Evolutionary conservation across 2,797 vertebrate species (phyloP).

Genomic region (Pempheris klunzingeri): DNA sequence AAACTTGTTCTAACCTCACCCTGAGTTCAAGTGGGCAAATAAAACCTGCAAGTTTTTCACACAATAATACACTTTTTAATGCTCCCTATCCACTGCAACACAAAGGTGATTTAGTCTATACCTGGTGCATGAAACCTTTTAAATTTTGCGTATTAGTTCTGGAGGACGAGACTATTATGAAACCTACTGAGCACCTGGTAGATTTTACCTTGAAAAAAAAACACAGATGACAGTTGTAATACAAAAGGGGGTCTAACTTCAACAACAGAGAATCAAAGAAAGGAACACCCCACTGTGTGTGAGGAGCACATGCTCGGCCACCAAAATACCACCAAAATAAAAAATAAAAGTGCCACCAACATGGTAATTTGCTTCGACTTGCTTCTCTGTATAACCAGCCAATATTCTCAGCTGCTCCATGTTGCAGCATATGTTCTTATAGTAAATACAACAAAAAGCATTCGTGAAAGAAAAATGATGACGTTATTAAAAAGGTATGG

Average conservation of each 20-base stretch:
- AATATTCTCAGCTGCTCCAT: not conserved
- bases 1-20: conserved; percentile 13
- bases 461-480: not conserved
- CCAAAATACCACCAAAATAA: not conserved
- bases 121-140: conserved; percentile 22
- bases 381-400: not conserved
- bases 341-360: not conserved
- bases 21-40: conserved; percentile 37
- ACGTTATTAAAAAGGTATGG: not conserved
- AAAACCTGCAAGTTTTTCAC: conserved; percentile 2
- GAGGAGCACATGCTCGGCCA: not conserved
- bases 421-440: not conserved
- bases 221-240: not conserved
- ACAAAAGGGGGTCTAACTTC: conserved; percentile 6
- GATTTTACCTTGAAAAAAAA: conserved; percentile 19
- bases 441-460: not conserved
- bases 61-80: not conserved
- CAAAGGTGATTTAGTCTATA: conserved; percentile 23
- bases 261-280: not conserved
- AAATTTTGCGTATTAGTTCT: not conserved
- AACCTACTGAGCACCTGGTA: conserved; percentile 16
- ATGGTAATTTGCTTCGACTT: not conserved
- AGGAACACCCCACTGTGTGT: not conserved
- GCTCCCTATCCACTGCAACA: conserved; percentile 11
- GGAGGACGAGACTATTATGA: conserved; percentile 27